A percentile compares a stretch with the other conserved stretches of the same genome.
These are phyloP conservation scores for Pristionchus entomophagus DNA, from an alignment of 2,888 invertebrate species.

Conservation along the genomic window DNA sequence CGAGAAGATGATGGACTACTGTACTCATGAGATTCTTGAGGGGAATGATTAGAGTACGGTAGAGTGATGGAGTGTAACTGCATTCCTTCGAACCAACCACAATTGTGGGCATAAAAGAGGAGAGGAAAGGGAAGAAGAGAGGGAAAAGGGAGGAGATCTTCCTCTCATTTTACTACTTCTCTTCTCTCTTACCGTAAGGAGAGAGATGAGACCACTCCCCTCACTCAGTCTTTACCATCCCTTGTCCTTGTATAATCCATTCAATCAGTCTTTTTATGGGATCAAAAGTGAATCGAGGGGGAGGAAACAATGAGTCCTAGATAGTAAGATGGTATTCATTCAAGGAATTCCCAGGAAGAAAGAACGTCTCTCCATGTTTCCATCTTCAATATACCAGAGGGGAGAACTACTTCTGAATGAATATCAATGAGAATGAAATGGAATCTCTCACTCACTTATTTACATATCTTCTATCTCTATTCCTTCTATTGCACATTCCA, in stretches of 20 bases:
- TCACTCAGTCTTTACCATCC: constrained; percentile 1
- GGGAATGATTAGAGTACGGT: constrained; percentile 17
- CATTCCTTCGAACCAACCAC: constrained; percentile 15
- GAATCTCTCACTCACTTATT: background rate
- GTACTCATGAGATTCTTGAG: background rate
- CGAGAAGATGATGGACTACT: constrained; percentile 26
- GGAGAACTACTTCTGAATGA: background rate
- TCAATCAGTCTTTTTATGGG: constrained; percentile 31
- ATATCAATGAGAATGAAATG: background rate
- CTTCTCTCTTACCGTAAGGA: background rate
- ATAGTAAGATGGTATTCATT: background rate
- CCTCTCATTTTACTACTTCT: constrained; percentile 14
- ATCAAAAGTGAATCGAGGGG: constrained; percentile 17
- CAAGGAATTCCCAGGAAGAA: no score
- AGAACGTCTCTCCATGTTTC: background rate
- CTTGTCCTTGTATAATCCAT: constrained; percentile 4
- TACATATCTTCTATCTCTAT: constrained; percentile 5
- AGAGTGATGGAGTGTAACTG: background rate
- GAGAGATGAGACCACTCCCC: constrained; percentile 33
- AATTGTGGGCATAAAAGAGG: constrained; percentile 22
- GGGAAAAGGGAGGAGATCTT: constrained; percentile 39
- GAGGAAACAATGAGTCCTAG: background rate
- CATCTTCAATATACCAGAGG: constrained; percentile 33
- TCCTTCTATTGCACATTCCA: constrained; percentile 5
- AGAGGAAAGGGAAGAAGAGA: constrained; percentile 19